Evolutionary conservation across 2,797 vertebrate species (phyloP), one percentile per base, ranked within the genome.

Genomic region (Pelobates cultripes): DNA sequence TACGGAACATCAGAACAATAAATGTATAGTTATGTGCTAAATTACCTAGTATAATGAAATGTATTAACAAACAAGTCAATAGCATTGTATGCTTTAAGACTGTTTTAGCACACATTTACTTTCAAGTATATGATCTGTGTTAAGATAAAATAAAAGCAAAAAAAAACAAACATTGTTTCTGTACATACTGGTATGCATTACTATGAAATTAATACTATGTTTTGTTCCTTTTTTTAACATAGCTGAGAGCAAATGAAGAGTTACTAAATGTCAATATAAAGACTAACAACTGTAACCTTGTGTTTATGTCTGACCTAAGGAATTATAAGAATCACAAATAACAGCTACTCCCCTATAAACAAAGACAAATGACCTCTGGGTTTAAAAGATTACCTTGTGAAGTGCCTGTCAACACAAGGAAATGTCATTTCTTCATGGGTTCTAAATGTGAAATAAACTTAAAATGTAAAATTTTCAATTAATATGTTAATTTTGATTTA

Each of bases 191-290:
- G 42, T 61, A 75, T 80, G 84, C 84, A 85, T 78, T 74, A 41
- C 74, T 74, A 80, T 87, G 88, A 88, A 89, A 89, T 85, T 66
- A 72, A 89, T 80, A 71, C 60, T 72, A 60, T 60, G 45, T 85
- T 81, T 86, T 86, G 64, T 86, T 85, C 83, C 80, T 73, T 85
- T 76, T 86, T 84, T 78, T 86, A 87, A 85, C 87, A 89, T 88
- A 85, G 86, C 85, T 89, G 82, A 82, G 60, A 85, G 64, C 85
- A 88, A 88, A 72, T 87, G 81, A 88, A 78, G 81, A 84, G 84
- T 87, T 85, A 86, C 60, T 8, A 85, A 87, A 88, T 87, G 86
- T 87, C 85, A 85, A 12, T 0, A 41, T 85, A 75, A 81, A 87
- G 87, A 84, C 85, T 87, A 86, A 87, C 72, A 85, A 60, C 75